Evolutionary conservation across 2,888 invertebrate genomes (phyloP), one percentile per base, ranked within the genome.

Genomic region (Apamea sordens): DNA sequence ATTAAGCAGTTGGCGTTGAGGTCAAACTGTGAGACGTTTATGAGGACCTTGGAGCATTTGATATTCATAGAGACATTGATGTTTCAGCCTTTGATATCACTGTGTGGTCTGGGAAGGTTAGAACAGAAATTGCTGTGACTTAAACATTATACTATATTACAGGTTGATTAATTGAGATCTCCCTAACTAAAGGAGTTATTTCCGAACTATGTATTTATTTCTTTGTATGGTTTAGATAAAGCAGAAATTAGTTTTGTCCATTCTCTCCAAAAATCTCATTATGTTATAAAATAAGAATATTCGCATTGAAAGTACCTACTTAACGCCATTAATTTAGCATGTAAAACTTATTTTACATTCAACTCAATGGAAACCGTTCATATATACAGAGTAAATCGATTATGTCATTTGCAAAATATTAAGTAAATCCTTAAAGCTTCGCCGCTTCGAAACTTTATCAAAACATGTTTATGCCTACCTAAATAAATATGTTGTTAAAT

Each of bases 1-100:
- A 91, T 89, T 91, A 89, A 90, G 83, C 76, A 87, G 88, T 70
- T 72, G 63, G 77, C 63, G 77, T 81, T 72, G 78, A 76, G 72
- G 82, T 79, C 75, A 73, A 73, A 67, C 76, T 83, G 32, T 63
- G 77, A 64, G 32, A 65, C 44, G 50, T 4, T 78, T 77, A 61
- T 61, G 50, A 63, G 65, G 41, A 68, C 65, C 65, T 76, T 67
- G 59, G 2, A 36, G 64, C 41, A 71, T 88, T 79, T 77, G 59
- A 64, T 72, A 86, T 86, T 77, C 79, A 83, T 88, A 63, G 73
- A 63, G 47, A 80, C 65, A 78, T 85, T 53, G 69, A 82, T 79
- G 70, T 75, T 85, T 67, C 32, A 87, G 69, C 32, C 68, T 70
- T 75, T 74, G 76, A 83, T 73, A 32, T 80, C 28, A 61, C 44